Base-by-base conservation (phyloP, 2,888 invertebrate genomes). In the Agrotis ipsilon region DNA sequence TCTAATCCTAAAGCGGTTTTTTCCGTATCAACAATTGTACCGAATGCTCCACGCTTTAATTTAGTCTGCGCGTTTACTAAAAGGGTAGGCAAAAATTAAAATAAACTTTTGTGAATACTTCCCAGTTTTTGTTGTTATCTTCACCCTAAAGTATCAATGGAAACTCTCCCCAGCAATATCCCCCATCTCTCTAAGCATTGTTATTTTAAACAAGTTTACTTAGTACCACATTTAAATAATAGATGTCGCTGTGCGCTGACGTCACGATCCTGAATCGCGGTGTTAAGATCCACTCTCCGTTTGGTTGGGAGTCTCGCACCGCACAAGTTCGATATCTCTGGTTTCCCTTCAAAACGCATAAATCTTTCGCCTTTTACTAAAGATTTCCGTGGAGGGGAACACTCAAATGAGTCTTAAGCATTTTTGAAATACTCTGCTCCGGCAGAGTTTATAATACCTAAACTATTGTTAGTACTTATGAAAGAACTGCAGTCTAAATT, bases 321-420 rank as follows among this genome's bases (percentile, higher is more conserved):
- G 27, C 27, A 5, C 27, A 27, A 27, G 27, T 27, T 27, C 27
- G 5, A 6, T 27, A 27, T 27, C 27, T 27, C 27, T 27, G 27
- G 27, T 27, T 27, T 27, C 27, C 27, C 27, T 27, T 27, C 27
- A 27, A 27, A 27, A 27, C 27, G 27, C 27, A 97, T 96, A 97
- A 97, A 97, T 97, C 97, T 97, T 97, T 97, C 97, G 97, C 97
- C 97, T 97, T 97, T 97, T 97, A 97, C 97, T 97, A 97, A 97
- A 97, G 97, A 97, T 97, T 97, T 97, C 97, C 97, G 97, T 97
- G 97, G 97, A 97, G 97, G 96, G 97, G 97, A 95, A 96, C 97
- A 97, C 96, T 96, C 96, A 96, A 97, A 97, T 97, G 97, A 97
- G 97, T 97, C 97, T 97, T 39, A 13, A 9, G 13, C 16, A 73